Conservation (phyloP, 2,888 invertebrate species). For the Graphium colonna region DNA sequence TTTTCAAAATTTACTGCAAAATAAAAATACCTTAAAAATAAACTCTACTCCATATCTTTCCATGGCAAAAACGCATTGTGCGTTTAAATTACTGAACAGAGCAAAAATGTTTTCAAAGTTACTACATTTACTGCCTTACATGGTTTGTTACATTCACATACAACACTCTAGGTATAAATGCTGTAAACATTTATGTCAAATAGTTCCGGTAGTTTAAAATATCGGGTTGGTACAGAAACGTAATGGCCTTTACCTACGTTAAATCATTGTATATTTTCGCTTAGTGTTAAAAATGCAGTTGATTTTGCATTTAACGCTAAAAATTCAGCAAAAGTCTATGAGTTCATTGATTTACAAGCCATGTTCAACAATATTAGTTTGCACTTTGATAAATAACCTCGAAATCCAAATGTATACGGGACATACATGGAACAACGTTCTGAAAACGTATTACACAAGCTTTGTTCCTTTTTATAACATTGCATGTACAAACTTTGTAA, state of each 20-base stretch:
- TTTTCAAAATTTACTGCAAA: not conserved
- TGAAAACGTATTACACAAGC: too few relatives aligned
- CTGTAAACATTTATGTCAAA: too few relatives aligned
- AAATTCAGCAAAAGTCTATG: not conserved
- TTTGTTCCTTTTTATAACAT: too few relatives aligned
- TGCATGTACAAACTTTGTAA: too few relatives aligned
- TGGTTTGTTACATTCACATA: too few relatives aligned
- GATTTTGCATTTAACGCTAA: not conserved
- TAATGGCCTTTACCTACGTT: not conserved
- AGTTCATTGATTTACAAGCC: not conserved
- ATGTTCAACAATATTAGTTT: not conserved
- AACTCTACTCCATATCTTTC: not conserved
- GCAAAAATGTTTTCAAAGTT: not conserved
- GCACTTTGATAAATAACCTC: too few relatives aligned
- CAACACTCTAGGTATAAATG: too few relatives aligned
- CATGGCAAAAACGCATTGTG: not conserved
- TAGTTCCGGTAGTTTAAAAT: too few relatives aligned
- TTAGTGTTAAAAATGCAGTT: not conserved
- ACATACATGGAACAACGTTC: too few relatives aligned
- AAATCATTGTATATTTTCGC: not conserved
- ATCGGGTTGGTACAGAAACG: not conserved
- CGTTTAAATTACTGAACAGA: not conserved
- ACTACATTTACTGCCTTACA: not conserved
- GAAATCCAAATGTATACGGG: too few relatives aligned
- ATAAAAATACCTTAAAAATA: not conserved